Evolutionary conservation across 2,888 invertebrate species (phyloP).

Genomic region (Vannuccia rotundouncinata): DNA sequence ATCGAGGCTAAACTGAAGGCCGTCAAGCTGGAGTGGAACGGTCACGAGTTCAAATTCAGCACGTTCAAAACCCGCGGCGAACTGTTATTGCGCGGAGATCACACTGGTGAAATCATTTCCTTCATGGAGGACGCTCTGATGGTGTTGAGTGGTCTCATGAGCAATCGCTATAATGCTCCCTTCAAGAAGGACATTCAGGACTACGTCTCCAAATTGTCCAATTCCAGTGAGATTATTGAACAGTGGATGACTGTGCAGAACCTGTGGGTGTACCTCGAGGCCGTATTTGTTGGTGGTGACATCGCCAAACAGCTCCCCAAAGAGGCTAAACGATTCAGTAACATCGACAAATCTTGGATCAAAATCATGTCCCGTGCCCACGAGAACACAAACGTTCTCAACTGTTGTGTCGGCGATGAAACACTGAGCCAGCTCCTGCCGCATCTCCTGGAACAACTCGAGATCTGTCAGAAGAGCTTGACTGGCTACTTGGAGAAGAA

Average conservation of each 20-base stretch:
- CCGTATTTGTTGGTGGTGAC: constrained; percentile 94
- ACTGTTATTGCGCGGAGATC: constrained; percentile 81
- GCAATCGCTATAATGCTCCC: constrained; percentile 90
- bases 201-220: constrained; percentile 86
- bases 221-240: constrained; percentile 90
- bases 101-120: constrained; percentile 87
- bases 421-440: constrained; percentile 80
- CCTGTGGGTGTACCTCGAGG: constrained; percentile 95
- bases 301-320: constrained; percentile 86
- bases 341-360: constrained; percentile 96
- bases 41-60: constrained; percentile 78
- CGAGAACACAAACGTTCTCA: constrained; percentile 87
- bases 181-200: constrained; percentile 92
- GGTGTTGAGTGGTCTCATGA: constrained; percentile 83
- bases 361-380: constrained; percentile 94
- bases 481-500: constrained; percentile 66
- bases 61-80: constrained; percentile 90
- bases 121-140: constrained; percentile 90
- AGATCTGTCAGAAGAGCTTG: constrained; percentile 88
- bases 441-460: constrained; percentile 87
- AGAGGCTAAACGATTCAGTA: constrained; percentile 65
- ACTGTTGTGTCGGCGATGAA: constrained; percentile 92
- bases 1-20: constrained; percentile 89
- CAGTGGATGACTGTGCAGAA: constrained; percentile 95
- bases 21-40: constrained; percentile 90